Evolutionary conservation across 2,797 vertebrate genomes (phyloP).

Genomic region (Sebastes steindachneri): DNA sequence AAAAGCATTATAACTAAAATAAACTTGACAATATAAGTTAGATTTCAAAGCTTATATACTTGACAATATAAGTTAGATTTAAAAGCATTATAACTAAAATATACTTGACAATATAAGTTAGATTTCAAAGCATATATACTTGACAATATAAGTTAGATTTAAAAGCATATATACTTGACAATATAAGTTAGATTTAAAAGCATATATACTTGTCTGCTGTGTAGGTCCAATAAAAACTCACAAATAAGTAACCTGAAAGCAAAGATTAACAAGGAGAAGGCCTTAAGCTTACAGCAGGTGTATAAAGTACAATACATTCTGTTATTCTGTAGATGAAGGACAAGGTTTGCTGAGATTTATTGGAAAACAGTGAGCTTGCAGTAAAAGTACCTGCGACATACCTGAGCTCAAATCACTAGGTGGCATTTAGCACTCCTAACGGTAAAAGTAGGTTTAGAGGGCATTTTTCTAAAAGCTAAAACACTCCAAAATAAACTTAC

Average conservation of each 20-base stretch:
- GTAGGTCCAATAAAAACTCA: not conserved
- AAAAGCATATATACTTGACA: no score
- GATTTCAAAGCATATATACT: no score
- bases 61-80: no score
- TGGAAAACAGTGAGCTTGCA: not conserved
- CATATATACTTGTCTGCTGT: no score
- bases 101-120: no score
- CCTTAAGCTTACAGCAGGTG: not conserved
- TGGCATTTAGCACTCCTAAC: not conserved
- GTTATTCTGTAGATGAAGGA: no score
- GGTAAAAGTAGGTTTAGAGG: not conserved
- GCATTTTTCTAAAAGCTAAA: not conserved
- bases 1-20: no score
- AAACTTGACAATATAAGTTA: no score
- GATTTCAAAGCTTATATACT: no score
- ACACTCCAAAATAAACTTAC: not conserved
- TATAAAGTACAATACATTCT: rapidly evolving
- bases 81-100: no score
- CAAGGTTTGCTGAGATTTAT: not conserved
- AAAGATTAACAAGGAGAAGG: not conserved
- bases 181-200: no score
- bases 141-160: no score
- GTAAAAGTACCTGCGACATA: slow-evolving; percentile 42
- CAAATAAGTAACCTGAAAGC: slow-evolving; percentile 43
- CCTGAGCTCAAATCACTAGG: slow-evolving; percentile 22